Evolutionary conservation across 2,113 vertebrate genomes (phyloP), one percentile per base, ranked within the genome.

Genomic region (Platichthys stellatus): DNA sequence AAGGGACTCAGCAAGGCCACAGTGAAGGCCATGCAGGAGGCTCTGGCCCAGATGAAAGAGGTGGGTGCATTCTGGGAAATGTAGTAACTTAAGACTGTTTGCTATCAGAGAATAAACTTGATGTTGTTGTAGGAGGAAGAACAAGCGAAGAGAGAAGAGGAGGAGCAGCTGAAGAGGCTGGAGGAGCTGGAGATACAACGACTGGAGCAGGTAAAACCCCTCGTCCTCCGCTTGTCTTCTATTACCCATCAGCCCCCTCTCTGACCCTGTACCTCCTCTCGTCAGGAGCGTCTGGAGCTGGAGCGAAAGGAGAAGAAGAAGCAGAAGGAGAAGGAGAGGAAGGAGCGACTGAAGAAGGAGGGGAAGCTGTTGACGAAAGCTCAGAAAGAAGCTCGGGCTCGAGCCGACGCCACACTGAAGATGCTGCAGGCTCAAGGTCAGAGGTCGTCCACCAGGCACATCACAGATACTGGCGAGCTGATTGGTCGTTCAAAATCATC

Each of bases 11-110:
- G 97, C 84, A 99, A 98, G 89, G 97, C 98, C 47, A 95, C 96
- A 0, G 98, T 99, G 56, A 99, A 97, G 93, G 98, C 97, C 86
- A 99, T 99, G 97, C 97, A 99, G 79, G 98, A 99, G 89, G 97
- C 97, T 6, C 92, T 99, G 87, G 96, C 97, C 85, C 96, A 93
- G 85, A 95, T 98, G 94, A 99, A 98, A 79, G 98, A 99, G 92
- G 92, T 93, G 74, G 1, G 67, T 60, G 69, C 68, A 82, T 69
- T 54, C 5, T 85, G 84, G 78, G 80, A 59, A 74, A 69, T 1
- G 59, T 5, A 40, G 72, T 72, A 7, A 0, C 3, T 0, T 0
- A 0, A 2, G 20, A 9, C 0, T 8, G 5, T 17, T 0, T 28
- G 60, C 18, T 9, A 26, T 17, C 47, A 69, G 2, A 71, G 1